Evolutionary conservation across 2,113 vertebrate species (phyloP).

Genomic region (Bambusicola thoracicus): DNA sequence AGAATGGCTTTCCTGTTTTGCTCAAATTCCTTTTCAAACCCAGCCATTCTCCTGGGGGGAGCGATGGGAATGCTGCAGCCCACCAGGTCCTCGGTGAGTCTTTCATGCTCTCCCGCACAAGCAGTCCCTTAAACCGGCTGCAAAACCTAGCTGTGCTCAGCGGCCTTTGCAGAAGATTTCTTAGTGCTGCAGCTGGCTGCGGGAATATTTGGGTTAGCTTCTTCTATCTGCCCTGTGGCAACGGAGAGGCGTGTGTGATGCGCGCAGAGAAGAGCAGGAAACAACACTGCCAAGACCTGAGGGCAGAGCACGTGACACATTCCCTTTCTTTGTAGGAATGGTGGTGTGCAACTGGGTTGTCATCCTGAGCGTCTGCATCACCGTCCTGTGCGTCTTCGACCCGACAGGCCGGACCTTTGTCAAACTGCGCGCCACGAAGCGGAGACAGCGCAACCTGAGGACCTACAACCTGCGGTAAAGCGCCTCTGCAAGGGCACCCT

Average conservation of each 20-base stretch:
- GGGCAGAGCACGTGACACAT: neutral
- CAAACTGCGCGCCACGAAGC: conserved; percentile 94
- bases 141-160: neutral
- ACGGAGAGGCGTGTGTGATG: conserved; percentile 47
- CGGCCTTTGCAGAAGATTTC: neutral
- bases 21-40: neutral
- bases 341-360: conserved; percentile 99
- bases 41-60: neutral
- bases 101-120: neutral
- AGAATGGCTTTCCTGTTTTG: neutral
- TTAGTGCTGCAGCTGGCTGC: neutral
- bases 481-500: neutral
- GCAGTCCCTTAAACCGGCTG: neutral
- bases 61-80: neutral
- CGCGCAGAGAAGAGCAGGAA: neutral
- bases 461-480: conserved; percentile 93
- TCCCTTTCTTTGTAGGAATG: conserved; percentile 81
- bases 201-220: neutral
- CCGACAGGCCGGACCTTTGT: conserved; percentile 97
- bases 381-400: conserved; percentile 96
- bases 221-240: conserved; percentile 48
- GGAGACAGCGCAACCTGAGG: conserved; percentile 93
- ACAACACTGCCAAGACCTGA: accelerated
- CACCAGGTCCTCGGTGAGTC: neutral
- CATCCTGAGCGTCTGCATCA: conserved; percentile 96